A percentile compares a stretch with the other conserved stretches of the same genome.
Conservation (phyloP, 1,140 invertebrate species). For the Carposina sasakii region DNA sequence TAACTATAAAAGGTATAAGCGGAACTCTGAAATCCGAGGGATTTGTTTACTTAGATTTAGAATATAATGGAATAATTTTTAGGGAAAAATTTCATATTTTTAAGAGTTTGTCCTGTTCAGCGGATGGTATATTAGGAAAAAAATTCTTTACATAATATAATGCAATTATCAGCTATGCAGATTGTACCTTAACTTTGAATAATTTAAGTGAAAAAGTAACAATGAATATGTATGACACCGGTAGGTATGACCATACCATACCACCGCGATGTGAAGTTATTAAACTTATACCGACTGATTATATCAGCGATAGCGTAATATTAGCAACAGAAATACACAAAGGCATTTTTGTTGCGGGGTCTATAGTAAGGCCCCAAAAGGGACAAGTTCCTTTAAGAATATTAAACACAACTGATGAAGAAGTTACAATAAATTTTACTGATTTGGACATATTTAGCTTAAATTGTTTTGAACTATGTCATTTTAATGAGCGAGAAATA, state of each 20-base stretch:
- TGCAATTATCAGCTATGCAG: background rate
- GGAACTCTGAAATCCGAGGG: background rate
- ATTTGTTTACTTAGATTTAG: background rate
- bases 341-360: background rate
- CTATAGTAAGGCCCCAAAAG: background rate
- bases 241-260: background rate
- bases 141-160: background rate
- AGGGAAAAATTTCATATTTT: background rate
- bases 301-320: background rate
- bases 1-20: background rate
- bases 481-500: background rate
- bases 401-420: background rate
- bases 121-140: background rate
- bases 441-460: background rate
- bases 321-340: background rate
- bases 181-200: background rate
- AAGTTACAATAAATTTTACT: background rate
- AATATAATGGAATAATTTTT: background rate
- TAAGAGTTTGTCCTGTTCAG: background rate
- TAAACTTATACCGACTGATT: background rate
- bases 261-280: background rate
- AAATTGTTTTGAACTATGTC: background rate
- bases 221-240: background rate
- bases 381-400: too few species aligned
- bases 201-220: background rate